Conservation (phyloP, 2,888 invertebrate species). For the Eupithecia inturbata region DNA sequence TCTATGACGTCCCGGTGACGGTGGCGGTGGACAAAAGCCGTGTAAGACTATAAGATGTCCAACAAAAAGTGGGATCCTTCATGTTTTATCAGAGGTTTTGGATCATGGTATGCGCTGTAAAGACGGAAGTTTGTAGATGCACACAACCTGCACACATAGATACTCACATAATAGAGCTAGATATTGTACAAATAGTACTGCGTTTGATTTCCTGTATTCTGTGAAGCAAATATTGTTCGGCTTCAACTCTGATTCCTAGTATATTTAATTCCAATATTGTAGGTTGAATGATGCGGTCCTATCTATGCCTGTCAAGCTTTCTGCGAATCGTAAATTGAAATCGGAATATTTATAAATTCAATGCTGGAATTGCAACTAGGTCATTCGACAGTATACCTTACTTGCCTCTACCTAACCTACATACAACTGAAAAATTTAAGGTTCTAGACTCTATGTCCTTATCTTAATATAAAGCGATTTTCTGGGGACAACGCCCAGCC, state of each 20-base stretch:
- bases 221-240: slow-evolving; percentile 2
- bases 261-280: background rate
- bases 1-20: too few species aligned
- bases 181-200: background rate
- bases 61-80: background rate
- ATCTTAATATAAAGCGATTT: too few species aligned
- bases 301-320: background rate
- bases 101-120: background rate
- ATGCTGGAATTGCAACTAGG: background rate
- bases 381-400: background rate
- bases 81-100: background rate
- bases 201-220: background rate
- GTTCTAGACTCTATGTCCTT: too few species aligned
- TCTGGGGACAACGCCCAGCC: too few species aligned
- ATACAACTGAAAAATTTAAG: background rate
- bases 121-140: background rate
- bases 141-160: background rate
- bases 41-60: background rate
- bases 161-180: background rate
- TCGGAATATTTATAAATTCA: background rate
- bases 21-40: too few species aligned
- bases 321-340: slow-evolving; percentile 5
- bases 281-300: slow-evolving; percentile 3
- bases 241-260: background rate
- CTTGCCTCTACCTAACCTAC: background rate